Evolutionary conservation across 2,888 invertebrate genomes (phyloP).

Genomic region (Coleophora flavipennella): DNA sequence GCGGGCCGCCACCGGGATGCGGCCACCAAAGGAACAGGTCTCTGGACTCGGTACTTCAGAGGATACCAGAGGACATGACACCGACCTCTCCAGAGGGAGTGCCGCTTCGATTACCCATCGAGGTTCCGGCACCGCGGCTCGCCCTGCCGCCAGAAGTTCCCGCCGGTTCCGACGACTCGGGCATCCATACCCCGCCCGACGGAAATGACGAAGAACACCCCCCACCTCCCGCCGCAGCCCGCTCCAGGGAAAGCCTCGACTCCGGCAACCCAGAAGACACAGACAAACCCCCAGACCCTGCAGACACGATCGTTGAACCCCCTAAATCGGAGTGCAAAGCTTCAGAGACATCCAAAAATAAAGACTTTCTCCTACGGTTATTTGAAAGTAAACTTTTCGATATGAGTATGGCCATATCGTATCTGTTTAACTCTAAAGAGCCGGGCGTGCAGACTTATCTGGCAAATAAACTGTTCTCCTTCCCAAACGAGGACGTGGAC

Average conservation of each 20-base stretch:
- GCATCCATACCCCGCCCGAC: conserved; percentile 72
- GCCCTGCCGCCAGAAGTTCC: conserved; percentile 62
- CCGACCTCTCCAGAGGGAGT: conserved; percentile 61
- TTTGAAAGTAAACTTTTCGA: conserved; percentile 98
- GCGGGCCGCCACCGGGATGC: conserved; percentile 67
- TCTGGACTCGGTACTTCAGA: conserved; percentile 89
- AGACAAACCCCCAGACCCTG: conserved; percentile 63
- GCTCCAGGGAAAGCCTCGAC: conserved; percentile 83
- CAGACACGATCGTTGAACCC: conserved; percentile 40
- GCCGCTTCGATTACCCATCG: conserved; percentile 49
- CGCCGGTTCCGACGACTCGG: conserved; percentile 85
- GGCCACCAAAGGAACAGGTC: conserved; percentile 91
- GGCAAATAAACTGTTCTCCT: conserved; percentile 97
- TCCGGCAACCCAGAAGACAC: conserved; percentile 77
- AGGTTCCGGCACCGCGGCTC: conserved; percentile 71
- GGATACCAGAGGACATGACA: conserved; percentile 88
- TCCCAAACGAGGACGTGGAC: conserved; percentile 92
- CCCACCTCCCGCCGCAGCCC: conserved; percentile 59
- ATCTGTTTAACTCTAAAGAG: conserved; percentile 98
- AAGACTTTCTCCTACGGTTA: conserved; percentile 85
- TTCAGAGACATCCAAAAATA: conserved; percentile 60
- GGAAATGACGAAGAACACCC: conserved; percentile 67
- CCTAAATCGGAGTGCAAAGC: conserved; percentile 42
- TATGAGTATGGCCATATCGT: conserved; percentile 98
- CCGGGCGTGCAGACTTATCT: conserved; percentile 98